Evolutionary conservation across 2,797 vertebrate genomes (phyloP), one percentile per base, ranked within the genome.

Genomic region (Caiman crocodilus): DNA sequence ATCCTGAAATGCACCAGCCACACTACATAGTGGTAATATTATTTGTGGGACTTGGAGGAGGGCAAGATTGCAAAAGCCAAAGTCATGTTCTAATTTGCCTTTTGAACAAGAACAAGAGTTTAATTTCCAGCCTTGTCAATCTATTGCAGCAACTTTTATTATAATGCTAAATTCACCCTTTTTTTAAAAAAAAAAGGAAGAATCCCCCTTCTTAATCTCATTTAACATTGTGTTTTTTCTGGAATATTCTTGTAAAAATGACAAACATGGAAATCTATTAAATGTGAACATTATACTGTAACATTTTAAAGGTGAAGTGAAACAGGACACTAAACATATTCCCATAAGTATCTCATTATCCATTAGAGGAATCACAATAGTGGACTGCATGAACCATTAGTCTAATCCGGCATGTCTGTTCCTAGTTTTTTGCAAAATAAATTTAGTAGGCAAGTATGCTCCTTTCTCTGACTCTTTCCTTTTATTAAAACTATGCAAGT

Each of bases 21-120:
- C 13, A 76, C 1, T 56, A 28, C 0, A 23, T 0, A 42, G 35
- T 4, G 1, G 14, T 28, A 50, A 32, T 20, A 61, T 1, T 18
- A 76, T 20, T 50, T 25, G 74, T 35, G 56, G 56, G 85, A 17
- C 76, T 50, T 50, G 42, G 42, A 50, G 42, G 42, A 50, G 42
- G 35, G 35, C 5, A 35, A 35, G 35, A 35, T 35, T 35, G 42
- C 42, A 50, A 50, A 50, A 3, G 6, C 42, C 42, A 50, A 10
- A 50, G 42, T 50, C 42, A 50, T 50, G 42, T 50, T 50, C 42
- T 50, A 50, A 50, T 11, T 84, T 2, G 0, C 14, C 84, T 78
- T 28, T 26, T 12, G 28, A 42, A 61, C 91, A 76, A 6, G 0
- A 1, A 78, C 26, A 67, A 85, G 80, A 83, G 20, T 14, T 73